These are phyloP conservation scores for Grallaria varia DNA, from an alignment of 2,113 vertebrate species.

Conservation along the genomic window DNA sequence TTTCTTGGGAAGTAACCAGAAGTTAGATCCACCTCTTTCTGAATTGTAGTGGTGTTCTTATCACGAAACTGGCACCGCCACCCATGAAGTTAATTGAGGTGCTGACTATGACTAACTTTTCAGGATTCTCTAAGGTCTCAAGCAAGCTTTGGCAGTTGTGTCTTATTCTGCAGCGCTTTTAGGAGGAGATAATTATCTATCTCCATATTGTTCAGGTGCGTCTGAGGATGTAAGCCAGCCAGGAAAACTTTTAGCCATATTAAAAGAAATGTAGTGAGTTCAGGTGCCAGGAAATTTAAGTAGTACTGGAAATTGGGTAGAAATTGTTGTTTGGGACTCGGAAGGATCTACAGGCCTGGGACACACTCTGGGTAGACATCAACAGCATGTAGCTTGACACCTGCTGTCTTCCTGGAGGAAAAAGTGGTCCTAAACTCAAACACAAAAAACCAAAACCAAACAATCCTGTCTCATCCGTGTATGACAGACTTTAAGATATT, in stretches of 20 bases:
- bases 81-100: slow-evolving; percentile 58
- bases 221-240: not conserved
- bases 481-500: not conserved
- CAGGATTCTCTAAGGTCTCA: slow-evolving; percentile 32
- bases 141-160: slow-evolving; percentile 13
- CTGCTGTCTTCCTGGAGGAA: not conserved
- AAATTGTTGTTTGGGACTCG: not conserved
- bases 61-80: slow-evolving; percentile 49
- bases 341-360: not conserved
- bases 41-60: slow-evolving; percentile 1
- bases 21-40: not conserved
- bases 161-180: slow-evolving; percentile 1
- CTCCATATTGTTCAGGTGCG: not conserved
- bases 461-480: not conserved
- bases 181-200: slow-evolving; percentile 19
- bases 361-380: not conserved
- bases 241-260: not conserved
- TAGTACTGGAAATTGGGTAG: not conserved
- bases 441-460: not conserved
- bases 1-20: slow-evolving; percentile 22
- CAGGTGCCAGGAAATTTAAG: not conserved
- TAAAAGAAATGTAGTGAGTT: not conserved
- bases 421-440: not conserved
- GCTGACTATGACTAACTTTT: slow-evolving; percentile 52
- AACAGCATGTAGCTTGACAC: not conserved